These are phyloP conservation scores for Anadara kagoshimensis DNA, from an alignment of 1,140 invertebrate species.

Conservation along the genomic window DNA sequence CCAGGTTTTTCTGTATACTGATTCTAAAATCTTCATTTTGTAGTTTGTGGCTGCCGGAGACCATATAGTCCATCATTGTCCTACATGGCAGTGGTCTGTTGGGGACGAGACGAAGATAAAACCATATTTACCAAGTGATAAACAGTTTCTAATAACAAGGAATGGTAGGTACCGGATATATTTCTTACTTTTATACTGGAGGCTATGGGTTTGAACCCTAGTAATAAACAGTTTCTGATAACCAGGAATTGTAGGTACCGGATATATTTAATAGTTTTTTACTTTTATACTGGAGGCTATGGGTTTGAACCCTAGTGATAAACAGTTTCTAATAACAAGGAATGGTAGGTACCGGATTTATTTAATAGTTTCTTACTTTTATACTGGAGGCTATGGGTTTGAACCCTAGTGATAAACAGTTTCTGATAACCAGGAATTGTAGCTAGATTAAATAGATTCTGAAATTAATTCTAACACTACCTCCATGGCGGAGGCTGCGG, in stretches of 20 bases:
- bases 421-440: background rate
- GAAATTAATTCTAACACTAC: too few species aligned
- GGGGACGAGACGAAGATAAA: slow-evolving; percentile 90
- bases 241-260: background rate
- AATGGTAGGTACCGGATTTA: slow-evolving; percentile 78
- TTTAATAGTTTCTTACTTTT: too few species aligned
- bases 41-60: slow-evolving; percentile 98
- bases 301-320: slow-evolving; percentile 95
- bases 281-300: too few species aligned
- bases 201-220: background rate
- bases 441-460: background rate
- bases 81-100: slow-evolving; percentile 97
- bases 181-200: too few species aligned
- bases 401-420: background rate
- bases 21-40: background rate
- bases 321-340: slow-evolving; percentile 97
- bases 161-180: slow-evolving; percentile 78
- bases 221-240: background rate
- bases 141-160: slow-evolving; percentile 97
- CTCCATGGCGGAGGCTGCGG: too few species aligned
- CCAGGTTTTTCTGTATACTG: background rate
- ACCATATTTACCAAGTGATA: slow-evolving; percentile 92
- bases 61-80: slow-evolving; percentile 98
- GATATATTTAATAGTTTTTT: background rate
- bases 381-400: too few species aligned